Evolutionary conservation across 2,888 invertebrate species (phyloP), one percentile per base, ranked within the genome.

Genomic region (Eristalis intricaria): DNA sequence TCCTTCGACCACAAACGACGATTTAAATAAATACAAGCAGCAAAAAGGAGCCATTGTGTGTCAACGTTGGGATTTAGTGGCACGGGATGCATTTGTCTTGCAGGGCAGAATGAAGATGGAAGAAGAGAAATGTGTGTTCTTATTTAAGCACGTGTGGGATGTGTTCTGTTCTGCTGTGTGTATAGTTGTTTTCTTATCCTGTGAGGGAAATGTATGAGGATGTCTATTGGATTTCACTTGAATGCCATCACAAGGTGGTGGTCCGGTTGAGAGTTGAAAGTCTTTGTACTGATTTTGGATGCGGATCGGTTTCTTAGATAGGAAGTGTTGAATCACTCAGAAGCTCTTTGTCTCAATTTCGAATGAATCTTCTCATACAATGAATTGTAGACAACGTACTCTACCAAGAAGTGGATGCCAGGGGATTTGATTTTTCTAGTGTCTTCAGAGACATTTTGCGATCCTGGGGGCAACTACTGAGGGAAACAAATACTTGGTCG

Each of bases 11-110:
- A 73, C 80, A 85, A 73, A 80, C 75, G 80, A 77, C 84, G 68
- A 85, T 85, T 85, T 85, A 85, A 84, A 84, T 80, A 84, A 80
- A 85, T 77, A 80, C 66, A 50, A 80, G 61, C 56, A 76, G 32
- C 70, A 26, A 23, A 60, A 23, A 23, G 60, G 23, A 60, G 60
- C 60, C 23, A 26, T 13, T 23, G 60, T 73, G 80, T 81, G 76
- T 85, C 81, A 76, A 76, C 80, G 68, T 71, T 68, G 80, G 80
- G 84, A 85, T 71, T 76, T 63, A 80, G 56, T 80, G 68, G 68
- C 76, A 40, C 71, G 56, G 71, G 64, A 76, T 85, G 84, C 84
- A 85, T 85, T 85, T 80, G 80, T 85, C 76, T 76, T 76, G 70
- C 50, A 50, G 84, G 70, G 15, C 66, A 61, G 68, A 77, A 73